Evolutionary conservation across 2,888 invertebrate genomes (phyloP).

Genomic region (Folsomia candida): DNA sequence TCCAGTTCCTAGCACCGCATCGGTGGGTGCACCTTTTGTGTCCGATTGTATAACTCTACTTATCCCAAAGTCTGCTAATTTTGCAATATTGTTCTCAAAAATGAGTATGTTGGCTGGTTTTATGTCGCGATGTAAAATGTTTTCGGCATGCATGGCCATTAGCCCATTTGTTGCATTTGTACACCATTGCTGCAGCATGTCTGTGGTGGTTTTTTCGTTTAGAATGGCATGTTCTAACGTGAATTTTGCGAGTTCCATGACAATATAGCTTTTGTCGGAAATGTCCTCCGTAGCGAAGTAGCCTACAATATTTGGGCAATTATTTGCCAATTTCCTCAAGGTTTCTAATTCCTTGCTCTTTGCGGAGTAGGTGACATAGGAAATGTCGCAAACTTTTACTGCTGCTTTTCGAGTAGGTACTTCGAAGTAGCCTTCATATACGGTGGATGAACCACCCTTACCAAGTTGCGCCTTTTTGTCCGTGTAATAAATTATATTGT

Average conservation of each 20-base stretch:
- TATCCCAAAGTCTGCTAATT: not conserved
- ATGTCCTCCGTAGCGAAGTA: not conserved
- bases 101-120: not conserved
- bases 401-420: not conserved
- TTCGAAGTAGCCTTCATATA: not conserved
- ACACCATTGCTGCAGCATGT: too few species aligned
- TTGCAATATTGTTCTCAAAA: not conserved
- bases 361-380: too few species aligned
- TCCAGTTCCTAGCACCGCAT: not conserved
- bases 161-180: too few species aligned
- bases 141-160: not conserved
- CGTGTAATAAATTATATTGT: not conserved
- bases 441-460: not conserved
- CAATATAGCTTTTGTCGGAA: not conserved
- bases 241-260: not conserved
- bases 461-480: not conserved
- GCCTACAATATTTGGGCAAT: not conserved
- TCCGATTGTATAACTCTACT: not conserved
- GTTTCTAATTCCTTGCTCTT: not conserved
- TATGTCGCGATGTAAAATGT: not conserved
- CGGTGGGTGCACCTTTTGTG: not conserved
- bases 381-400: not conserved
- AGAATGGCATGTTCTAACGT: not conserved
- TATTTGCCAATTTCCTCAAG: not conserved
- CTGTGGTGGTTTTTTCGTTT: not conserved